These are phyloP conservation scores for Frieseomelitta varia DNA, from an alignment of 1,140 invertebrate genomes.

Conservation along the genomic window DNA sequence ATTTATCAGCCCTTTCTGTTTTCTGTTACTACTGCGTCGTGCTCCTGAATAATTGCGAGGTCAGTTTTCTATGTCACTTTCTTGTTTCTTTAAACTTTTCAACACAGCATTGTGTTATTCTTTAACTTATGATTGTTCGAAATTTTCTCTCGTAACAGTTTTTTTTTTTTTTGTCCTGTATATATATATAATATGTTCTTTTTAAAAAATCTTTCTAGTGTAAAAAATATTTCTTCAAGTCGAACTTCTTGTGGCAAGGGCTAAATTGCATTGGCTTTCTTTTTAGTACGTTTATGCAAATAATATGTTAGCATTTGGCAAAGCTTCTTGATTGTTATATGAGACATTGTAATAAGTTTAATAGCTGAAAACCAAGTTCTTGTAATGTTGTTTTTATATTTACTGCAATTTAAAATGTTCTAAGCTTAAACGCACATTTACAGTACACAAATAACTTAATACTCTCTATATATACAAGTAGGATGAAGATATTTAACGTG, in stretches of 20 bases:
- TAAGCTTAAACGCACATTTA: conserved; percentile 40
- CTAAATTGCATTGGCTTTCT: conserved; percentile 52
- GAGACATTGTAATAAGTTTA: conserved; percentile 21
- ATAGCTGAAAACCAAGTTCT: background rate
- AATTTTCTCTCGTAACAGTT: conserved; percentile 32
- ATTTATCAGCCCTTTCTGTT: conserved; percentile 77
- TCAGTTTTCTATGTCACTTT: conserved; percentile 82
- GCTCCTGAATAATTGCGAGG: conserved; percentile 78
- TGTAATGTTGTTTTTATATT: conserved; percentile 8
- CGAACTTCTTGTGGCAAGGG: conserved; percentile 45
- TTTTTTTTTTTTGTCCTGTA: conserved; percentile 37
- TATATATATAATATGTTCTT: conserved; percentile 51
- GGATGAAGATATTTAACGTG: conserved; percentile 1
- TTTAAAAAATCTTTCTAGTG: conserved; percentile 26
- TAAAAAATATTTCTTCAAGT: conserved; percentile 23
- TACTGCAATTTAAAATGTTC: conserved; percentile 4
- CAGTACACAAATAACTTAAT: conserved; percentile 18
- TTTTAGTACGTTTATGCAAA: conserved; percentile 47
- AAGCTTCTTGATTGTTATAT: conserved; percentile 33
- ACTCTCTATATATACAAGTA: conserved; percentile 26
- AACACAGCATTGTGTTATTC: conserved; percentile 49
- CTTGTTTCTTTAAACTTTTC: conserved; percentile 77
- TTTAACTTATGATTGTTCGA: conserved; percentile 32
- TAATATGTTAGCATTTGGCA: conserved; percentile 45
- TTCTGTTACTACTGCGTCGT: conserved; percentile 74